Evolutionary conservation across 2,113 vertebrate genomes (phyloP), one percentile per base, ranked within the genome.

Genomic region (Neogobius melanostomus): DNA sequence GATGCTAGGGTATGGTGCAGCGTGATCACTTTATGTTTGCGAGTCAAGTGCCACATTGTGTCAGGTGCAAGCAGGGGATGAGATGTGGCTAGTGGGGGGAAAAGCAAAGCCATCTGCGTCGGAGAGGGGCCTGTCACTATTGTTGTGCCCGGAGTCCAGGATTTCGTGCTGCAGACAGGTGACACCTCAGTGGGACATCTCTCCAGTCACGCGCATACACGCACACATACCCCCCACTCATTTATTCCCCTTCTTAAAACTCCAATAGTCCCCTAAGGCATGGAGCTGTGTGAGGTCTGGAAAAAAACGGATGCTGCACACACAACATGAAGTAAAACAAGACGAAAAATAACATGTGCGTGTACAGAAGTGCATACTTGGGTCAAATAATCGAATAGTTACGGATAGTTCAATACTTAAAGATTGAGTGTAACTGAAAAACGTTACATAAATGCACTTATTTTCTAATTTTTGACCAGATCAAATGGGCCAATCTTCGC

Each of bases 51-150:
- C 80, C 81, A 76, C 46, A 28, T 81, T 80, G 82, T 88, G 85
- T 86, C 87, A 89, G 83, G 82, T 89, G 90, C 84, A 87, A 83
- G 83, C 77, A 69, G 81, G 76, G 76, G 83, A 85, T 76, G 81
- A 75, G 90, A 92, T 93, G 95, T 92, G 87, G 93, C 94, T 92
- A 91, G 83, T 21, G 87, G 91, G 92, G 94, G 93, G 90, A 88
- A 61, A 91, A 88, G 87, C 90, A 88, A 92, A 94, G 93, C 94
- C 84, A 93, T 93, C 91, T 91, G 94, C 81, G 91, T 94, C 93
- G 94, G 95, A 96, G 93, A 94, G 87, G 79, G 88, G 93, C 92
- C 93, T 96, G 95, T 97, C 96, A 96, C 95, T 95, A 95, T 93
- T 92, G 92, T 94, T 95, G 89, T 82, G 86, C 92, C 92, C 90